A percentile compares a stretch with the other conserved stretches of the same genome.
phyloP scores from a whole-genome alignment of 2,888 invertebrate genomes.

The Melinaea marsaeus region DNA sequence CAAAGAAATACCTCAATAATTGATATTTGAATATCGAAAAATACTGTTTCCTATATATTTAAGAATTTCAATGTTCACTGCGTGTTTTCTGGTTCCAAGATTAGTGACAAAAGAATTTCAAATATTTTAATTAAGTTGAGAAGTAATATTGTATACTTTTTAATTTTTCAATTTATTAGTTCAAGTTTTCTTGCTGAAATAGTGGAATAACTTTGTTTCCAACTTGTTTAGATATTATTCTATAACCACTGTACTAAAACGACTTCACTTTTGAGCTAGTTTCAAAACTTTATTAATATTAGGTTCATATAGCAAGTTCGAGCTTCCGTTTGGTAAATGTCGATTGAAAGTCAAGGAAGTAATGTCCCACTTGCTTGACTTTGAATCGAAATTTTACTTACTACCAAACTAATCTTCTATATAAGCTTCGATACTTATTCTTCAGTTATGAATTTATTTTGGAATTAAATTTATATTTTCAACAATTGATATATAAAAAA shows the following conservation, averaged over 20 bases:
- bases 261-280: constrained; percentile 22
- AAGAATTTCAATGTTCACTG: too few relatives aligned
- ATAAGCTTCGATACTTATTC: background rate
- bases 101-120: too few relatives aligned
- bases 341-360: constrained; percentile 25
- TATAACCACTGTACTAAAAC: constrained; percentile 22
- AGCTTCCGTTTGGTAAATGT: constrained; percentile 22
- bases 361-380: constrained; percentile 14
- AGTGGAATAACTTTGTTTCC: constrained; percentile 10
- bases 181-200: constrained; percentile 20
- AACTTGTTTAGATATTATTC: constrained; percentile 25
- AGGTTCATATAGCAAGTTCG: constrained; percentile 26
- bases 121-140: too few relatives aligned
- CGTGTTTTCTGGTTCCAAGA: too few relatives aligned
- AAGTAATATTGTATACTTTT: background rate
- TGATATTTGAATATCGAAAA: too few relatives aligned
- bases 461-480: too few relatives aligned
- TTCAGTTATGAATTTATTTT: too few relatives aligned
- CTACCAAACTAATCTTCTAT: background rate
- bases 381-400: background rate
- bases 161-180: background rate
- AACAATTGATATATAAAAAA: too few relatives aligned
- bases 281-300: constrained; percentile 52
- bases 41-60: too few relatives aligned
- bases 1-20: too few relatives aligned